Conservation (phyloP, 2,888 invertebrate genomes). For the Stenchaetothrips biformis region DNA sequence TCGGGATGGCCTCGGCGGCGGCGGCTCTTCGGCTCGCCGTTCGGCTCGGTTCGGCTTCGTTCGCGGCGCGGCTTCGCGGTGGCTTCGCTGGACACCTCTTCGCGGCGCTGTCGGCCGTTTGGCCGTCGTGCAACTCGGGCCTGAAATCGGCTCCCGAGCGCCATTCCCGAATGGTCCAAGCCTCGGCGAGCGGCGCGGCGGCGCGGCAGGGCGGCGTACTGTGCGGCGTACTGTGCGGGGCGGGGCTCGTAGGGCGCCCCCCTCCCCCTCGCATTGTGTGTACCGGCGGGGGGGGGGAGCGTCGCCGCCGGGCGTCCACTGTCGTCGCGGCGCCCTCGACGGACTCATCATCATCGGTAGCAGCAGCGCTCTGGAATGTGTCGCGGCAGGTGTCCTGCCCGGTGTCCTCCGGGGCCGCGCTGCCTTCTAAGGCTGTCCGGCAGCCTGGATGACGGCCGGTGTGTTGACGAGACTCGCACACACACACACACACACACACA, state of each 20-base stretch:
- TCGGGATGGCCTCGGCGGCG: neutral
- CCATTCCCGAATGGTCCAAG: slow-evolving; percentile 13
- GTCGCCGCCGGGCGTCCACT: neutral
- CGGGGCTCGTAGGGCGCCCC: neutral
- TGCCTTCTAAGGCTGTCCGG: no score
- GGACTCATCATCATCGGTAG: no score
- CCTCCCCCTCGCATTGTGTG: neutral
- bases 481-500: no score
- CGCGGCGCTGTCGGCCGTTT: neutral
- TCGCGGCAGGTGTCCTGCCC: no score
- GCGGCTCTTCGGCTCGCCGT: neutral
- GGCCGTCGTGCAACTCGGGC: slow-evolving; percentile 1
- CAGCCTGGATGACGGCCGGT: no score
- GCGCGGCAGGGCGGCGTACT: slow-evolving; percentile 12
- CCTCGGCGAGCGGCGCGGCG: neutral
- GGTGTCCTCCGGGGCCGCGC: no score
- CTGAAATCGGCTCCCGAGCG: slow-evolving; percentile 24
- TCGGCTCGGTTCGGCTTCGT: neutral
- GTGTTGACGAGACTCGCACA: no score
- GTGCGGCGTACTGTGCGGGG: neutral
- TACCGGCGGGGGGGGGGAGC: neutral
- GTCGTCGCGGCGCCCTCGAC: no score
- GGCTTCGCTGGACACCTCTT: neutral
- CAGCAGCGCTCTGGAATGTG: no score
- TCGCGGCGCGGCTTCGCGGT: neutral